Percentiles rank a stretch among this genome's conserved stretches.
Conservation (phyloP, 2,113 vertebrate species). For the Cynocephalus volans region DNA sequence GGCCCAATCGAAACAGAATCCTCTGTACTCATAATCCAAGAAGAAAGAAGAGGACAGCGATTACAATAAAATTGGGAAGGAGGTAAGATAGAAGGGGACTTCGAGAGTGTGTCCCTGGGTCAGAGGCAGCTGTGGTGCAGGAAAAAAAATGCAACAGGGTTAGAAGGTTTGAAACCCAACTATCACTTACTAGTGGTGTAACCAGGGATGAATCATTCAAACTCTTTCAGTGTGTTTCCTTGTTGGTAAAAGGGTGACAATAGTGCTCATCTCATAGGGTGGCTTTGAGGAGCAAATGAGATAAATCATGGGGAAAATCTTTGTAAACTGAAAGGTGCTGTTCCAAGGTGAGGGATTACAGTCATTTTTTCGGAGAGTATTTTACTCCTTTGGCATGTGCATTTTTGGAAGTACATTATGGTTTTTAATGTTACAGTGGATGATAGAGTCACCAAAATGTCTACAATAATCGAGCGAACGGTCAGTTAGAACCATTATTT, state of each 20-base stretch:
- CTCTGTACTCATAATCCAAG: constrained; percentile 20
- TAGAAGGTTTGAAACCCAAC: background rate
- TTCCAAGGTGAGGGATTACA: background rate
- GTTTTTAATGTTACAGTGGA: background rate
- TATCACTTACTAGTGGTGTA: background rate
- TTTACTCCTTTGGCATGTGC: background rate
- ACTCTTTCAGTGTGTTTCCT: background rate
- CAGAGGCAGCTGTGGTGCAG: background rate
- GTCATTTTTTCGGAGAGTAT: background rate
- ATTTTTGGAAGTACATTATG: background rate
- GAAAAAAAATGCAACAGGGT: background rate
- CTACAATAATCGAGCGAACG: background rate
- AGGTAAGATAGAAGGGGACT: background rate
- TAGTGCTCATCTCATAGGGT: background rate
- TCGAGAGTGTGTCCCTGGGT: background rate
- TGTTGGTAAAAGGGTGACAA: background rate
- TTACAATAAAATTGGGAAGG: background rate
- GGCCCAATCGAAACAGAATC: constrained; percentile 66
- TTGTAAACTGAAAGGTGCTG: background rate
- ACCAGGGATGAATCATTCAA: background rate
- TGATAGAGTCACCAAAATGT: background rate
- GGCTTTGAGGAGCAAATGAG: constrained; percentile 51
- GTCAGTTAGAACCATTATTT: background rate
- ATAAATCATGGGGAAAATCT: constrained; percentile 47
- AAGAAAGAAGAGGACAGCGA: constrained; percentile 45